A percentile compares a stretch with the other conserved stretches of the same genome.
These are phyloP conservation scores for Phalera bucephala DNA, from an alignment of 2,888 invertebrate species.

Conservation along the genomic window DNA sequence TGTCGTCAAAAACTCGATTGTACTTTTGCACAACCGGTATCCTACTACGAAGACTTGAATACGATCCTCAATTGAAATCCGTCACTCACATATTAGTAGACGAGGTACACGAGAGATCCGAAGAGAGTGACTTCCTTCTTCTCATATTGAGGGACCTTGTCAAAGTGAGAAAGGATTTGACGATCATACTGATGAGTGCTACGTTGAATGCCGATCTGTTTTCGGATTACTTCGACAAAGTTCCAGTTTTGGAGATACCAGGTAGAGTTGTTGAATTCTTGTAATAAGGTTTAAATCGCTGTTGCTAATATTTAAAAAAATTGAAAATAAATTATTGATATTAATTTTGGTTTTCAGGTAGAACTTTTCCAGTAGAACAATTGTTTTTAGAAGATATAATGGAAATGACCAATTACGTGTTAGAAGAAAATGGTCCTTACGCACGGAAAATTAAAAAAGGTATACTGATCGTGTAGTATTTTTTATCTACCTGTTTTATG, in stretches of 20 bases:
- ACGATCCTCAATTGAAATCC: slow-evolving; percentile 88
- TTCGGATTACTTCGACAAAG: slow-evolving; percentile 90
- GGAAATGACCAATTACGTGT: slow-evolving; percentile 79
- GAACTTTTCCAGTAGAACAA: slow-evolving; percentile 93
- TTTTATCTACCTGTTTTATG: slow-evolving; percentile 2
- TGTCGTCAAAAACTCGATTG: slow-evolving; percentile 89
- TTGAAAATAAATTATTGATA: no score
- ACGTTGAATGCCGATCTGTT: slow-evolving; percentile 94
- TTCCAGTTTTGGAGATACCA: slow-evolving; percentile 91
- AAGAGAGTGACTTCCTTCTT: slow-evolving; percentile 95
- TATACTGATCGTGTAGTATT: slow-evolving; percentile 35
- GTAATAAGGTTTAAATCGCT: no score
- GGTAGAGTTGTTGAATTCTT: slow-evolving; percentile 78
- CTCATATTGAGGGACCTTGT: slow-evolving; percentile 91
- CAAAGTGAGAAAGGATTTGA: slow-evolving; percentile 87
- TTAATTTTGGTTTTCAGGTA: slow-evolving; percentile 59
- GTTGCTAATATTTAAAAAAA: no score
- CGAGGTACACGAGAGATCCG: slow-evolving; percentile 96
- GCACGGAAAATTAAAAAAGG: slow-evolving; percentile 86
- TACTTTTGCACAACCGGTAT: slow-evolving; percentile 98
- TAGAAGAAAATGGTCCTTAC: slow-evolving; percentile 81
- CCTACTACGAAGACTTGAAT: slow-evolving; percentile 90
- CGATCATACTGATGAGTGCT: slow-evolving; percentile 96
- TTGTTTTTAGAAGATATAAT: slow-evolving; percentile 92
- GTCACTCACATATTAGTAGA: slow-evolving; percentile 94